A percentile compares a stretch with the other conserved stretches of the same genome.
Conservation (phyloP, 2,797 vertebrate genomes). For the Podargus strigoides region DNA sequence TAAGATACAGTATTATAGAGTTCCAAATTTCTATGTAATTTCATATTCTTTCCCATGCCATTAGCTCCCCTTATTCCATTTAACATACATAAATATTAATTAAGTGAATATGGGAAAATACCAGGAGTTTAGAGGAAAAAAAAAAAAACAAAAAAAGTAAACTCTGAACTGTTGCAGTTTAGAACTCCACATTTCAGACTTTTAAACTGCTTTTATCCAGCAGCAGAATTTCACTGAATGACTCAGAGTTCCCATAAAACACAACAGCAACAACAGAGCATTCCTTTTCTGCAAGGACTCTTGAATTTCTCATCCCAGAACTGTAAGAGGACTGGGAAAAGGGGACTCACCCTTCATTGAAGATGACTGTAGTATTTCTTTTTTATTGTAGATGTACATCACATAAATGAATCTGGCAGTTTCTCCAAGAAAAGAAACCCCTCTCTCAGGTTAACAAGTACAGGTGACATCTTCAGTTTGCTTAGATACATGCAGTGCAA, state of each 20-base stretch:
- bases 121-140: neutral
- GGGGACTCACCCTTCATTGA: rapidly evolving
- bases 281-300: neutral
- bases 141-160: neutral
- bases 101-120: neutral
- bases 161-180: neutral
- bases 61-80: neutral
- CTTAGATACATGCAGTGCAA: neutral
- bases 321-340: neutral
- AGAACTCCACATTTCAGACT: neutral
- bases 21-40: neutral
- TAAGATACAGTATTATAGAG: neutral
- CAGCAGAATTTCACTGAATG: neutral
- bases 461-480: neutral
- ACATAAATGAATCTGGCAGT: neutral
- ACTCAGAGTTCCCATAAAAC: neutral
- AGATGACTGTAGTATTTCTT: neutral
- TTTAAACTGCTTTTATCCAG: neutral
- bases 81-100: neutral
- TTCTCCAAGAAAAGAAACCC: neutral
- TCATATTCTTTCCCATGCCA: neutral
- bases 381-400: neutral
- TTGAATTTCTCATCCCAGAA: neutral
- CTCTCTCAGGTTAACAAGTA: neutral
- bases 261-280: neutral